A percentile compares a stretch with the other conserved stretches of the same genome.
phyloP scores from a whole-genome alignment of 2,888 invertebrate genomes.

The Poecilus cupreus region DNA sequence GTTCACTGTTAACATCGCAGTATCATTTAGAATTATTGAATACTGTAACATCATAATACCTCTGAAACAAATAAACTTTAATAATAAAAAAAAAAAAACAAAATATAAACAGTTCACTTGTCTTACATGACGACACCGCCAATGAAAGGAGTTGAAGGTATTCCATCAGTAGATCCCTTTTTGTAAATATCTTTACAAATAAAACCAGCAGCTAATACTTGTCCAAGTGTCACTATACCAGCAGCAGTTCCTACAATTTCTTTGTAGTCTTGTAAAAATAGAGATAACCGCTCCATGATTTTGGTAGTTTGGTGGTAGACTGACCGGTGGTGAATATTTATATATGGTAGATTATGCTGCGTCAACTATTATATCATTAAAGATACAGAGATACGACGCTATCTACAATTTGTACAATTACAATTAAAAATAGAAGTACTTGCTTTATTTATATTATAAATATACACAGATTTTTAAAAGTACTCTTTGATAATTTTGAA shows the following conservation, averaged over 20 bases:
- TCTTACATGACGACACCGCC: conserved; percentile 87
- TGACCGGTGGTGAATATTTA: too few relatives aligned
- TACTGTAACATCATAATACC: conserved; percentile 85
- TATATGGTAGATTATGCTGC: too few relatives aligned
- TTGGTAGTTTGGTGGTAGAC: too few relatives aligned
- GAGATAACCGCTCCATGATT: conserved; percentile 74
- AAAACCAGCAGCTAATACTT: conserved; percentile 88
- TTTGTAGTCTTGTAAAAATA: conserved; percentile 79
- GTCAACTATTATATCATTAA: too few relatives aligned
- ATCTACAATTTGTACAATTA: too few relatives aligned
- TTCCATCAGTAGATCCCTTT: conserved; percentile 79
- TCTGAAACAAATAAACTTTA: conserved; percentile 73
- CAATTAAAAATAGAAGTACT: too few relatives aligned
- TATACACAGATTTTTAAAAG: too few relatives aligned
- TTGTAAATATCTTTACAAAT: conserved; percentile 84
- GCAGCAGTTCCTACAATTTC: conserved; percentile 81
- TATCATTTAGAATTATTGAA: conserved; percentile 83
- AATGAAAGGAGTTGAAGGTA: conserved; percentile 82
- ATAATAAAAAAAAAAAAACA: background rate
- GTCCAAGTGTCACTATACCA: conserved; percentile 84
- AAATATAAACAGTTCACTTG: background rate
- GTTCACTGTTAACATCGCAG: conserved; percentile 86
- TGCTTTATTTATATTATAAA: too few relatives aligned
- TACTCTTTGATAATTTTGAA: too few relatives aligned
- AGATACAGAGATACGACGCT: too few relatives aligned